Percentiles rank a stretch among this genome's conserved stretches.
These are phyloP conservation scores for Enteromius fasciolatus DNA, from an alignment of 2,797 vertebrate genomes.

Conservation along the genomic window DNA sequence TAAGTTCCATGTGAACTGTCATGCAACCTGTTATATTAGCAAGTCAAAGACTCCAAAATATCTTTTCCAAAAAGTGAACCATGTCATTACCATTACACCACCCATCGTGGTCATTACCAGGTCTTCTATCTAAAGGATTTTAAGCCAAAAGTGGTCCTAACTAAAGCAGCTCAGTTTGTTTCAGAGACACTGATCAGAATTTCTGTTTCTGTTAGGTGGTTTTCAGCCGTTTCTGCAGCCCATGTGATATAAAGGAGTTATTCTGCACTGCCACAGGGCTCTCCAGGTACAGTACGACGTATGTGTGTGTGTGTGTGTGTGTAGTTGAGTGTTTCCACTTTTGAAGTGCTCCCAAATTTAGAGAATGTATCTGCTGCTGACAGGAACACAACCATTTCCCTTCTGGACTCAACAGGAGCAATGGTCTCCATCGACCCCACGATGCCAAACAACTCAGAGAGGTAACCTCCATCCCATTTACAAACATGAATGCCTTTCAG, in stretches of 20 bases:
- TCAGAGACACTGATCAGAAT: constrained; percentile 8
- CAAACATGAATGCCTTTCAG: background rate
- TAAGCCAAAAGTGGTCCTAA: background rate
- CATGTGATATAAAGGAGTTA: constrained; percentile 90
- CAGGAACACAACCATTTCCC: constrained; percentile 89
- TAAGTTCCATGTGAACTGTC: background rate
- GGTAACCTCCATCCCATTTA: constrained; percentile 68
- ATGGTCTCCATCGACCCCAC: constrained; percentile 94
- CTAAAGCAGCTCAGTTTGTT: background rate
- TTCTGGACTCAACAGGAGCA: constrained; percentile 86
- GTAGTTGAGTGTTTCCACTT: constrained; percentile 38
- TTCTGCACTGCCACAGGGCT: constrained; percentile 87
- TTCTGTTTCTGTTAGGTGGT: constrained; percentile 69
- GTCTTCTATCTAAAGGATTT: background rate
- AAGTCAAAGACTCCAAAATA: background rate
- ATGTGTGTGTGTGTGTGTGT: background rate
- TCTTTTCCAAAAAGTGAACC: background rate
- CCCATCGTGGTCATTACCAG: background rate
- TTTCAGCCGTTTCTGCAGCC: constrained; percentile 83
- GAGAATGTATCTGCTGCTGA: constrained; percentile 51
- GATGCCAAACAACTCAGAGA: constrained; percentile 90
- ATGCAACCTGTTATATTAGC: background rate
- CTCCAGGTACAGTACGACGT: constrained; percentile 76
- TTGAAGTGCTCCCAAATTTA: constrained; percentile 54
- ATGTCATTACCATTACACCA: background rate